phyloP scores from a whole-genome alignment of 2,888 invertebrate species.

The Limnephilus rhombicus region DNA sequence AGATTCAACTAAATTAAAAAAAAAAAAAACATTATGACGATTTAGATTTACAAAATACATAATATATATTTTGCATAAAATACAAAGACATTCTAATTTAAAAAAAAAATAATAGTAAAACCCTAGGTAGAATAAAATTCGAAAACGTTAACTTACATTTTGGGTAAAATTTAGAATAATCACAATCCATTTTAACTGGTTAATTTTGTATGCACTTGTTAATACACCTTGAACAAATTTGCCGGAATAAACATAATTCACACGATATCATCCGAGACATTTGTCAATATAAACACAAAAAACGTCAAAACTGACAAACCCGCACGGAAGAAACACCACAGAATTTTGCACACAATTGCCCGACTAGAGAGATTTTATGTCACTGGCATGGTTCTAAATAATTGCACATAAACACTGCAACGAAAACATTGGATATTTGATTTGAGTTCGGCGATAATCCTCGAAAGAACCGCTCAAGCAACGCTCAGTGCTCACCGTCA shows the following conservation, averaged over 20 bases:
- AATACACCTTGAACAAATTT: constrained; percentile 52
- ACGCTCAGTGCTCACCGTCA: constrained; percentile 67
- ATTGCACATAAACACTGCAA: constrained; percentile 68
- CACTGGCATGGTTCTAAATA: constrained; percentile 73
- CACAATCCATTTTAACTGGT: constrained; percentile 75
- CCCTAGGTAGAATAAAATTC: not conserved
- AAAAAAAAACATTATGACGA: not conserved
- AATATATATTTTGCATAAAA: not conserved
- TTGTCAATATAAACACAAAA: constrained; percentile 69
- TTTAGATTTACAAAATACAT: not conserved
- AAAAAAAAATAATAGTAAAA: not conserved
- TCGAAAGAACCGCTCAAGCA: constrained; percentile 42
- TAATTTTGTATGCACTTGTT: constrained; percentile 45
- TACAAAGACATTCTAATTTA: not conserved
- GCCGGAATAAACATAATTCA: constrained; percentile 54
- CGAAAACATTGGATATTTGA: constrained; percentile 67
- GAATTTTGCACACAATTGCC: constrained; percentile 70
- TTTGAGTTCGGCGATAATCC: constrained; percentile 67
- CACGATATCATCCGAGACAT: constrained; percentile 53
- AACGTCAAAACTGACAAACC: constrained; percentile 76
- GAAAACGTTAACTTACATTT: constrained; percentile 74
- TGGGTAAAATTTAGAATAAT: constrained; percentile 78
- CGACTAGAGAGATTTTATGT: constrained; percentile 81
- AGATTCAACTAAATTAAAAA: not conserved
- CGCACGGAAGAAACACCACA: constrained; percentile 49